These are phyloP conservation scores for Mesaphorura yosii DNA, from an alignment of 1,140 invertebrate genomes.

Conservation along the genomic window DNA sequence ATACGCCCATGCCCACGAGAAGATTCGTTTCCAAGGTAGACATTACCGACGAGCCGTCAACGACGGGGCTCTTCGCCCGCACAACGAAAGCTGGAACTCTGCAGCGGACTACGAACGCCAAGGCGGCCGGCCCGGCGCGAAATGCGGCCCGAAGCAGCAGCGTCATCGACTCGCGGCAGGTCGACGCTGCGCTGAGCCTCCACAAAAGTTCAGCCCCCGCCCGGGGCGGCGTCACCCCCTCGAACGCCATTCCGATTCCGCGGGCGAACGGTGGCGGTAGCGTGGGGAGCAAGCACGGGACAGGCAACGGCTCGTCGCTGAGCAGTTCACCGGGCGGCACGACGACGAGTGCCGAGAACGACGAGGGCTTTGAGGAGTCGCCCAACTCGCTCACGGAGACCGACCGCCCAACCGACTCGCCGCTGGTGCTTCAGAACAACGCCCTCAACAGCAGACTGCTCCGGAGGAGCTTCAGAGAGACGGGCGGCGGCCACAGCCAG, in stretches of 20 bases:
- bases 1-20: slow-evolving; percentile 2
- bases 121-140: not conserved
- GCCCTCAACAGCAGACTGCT: not conserved
- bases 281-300: not conserved
- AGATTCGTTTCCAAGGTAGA: slow-evolving; percentile 28
- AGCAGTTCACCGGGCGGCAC: slow-evolving; percentile 16
- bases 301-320: not conserved
- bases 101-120: not conserved
- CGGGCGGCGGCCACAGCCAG: not conserved
- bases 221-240: not conserved
- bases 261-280: not conserved
- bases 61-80: not conserved
- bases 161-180: slow-evolving; percentile 24
- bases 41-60: slow-evolving; percentile 3
- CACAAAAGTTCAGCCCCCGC: not conserved
- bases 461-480: not conserved
- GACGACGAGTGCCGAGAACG: slow-evolving; percentile 41
- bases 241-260: not conserved
- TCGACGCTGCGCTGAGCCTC: slow-evolving; percentile 19
- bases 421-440: not conserved
- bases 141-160: slow-evolving; percentile 15
- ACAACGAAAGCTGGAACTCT: not conserved
- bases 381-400: slow-evolving; percentile 73
- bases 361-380: slow-evolving; percentile 82
- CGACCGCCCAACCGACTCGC: slow-evolving; percentile 49